Evolutionary conservation across 2,888 invertebrate species (phyloP).

Genomic region (Heterodera filipjevi): DNA sequence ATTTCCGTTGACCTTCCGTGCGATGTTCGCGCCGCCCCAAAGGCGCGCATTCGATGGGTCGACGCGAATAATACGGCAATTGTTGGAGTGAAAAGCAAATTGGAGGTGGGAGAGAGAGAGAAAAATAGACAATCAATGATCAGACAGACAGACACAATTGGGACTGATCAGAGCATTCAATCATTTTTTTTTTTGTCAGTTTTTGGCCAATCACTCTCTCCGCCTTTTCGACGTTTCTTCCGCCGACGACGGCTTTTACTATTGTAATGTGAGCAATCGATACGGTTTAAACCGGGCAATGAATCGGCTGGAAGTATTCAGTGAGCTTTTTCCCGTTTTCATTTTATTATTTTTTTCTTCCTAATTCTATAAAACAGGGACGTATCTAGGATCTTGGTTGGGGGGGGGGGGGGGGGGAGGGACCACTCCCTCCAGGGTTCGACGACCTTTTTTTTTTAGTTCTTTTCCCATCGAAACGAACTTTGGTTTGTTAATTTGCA

Average conservation of each 20-base stretch:
- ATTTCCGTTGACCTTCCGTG: slow-evolving; percentile 57
- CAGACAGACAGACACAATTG: too few relatives aligned
- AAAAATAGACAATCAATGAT: neutral
- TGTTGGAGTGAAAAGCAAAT: slow-evolving; percentile 44
- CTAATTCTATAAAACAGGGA: too few relatives aligned
- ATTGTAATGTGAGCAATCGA: slow-evolving; percentile 65
- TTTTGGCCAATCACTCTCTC: slow-evolving; percentile 61
- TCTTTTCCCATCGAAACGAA: too few relatives aligned
- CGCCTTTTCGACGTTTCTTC: slow-evolving; percentile 56
- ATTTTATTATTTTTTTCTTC: too few relatives aligned
- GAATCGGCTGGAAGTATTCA: slow-evolving; percentile 61
- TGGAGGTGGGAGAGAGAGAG: slow-evolving; percentile 39
- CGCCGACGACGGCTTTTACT: slow-evolving; percentile 63
- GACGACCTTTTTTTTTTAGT: too few relatives aligned
- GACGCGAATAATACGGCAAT: slow-evolving; percentile 47
- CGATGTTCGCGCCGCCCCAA: slow-evolving; percentile 64
- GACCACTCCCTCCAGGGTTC: too few relatives aligned
- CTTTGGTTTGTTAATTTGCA: too few relatives aligned
- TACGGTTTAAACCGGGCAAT: slow-evolving; percentile 63
- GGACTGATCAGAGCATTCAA: too few relatives aligned
- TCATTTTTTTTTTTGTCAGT: slow-evolving; percentile 41
- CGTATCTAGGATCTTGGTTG: too few relatives aligned
- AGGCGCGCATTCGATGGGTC: slow-evolving; percentile 61
- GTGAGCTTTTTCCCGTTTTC: too few relatives aligned
- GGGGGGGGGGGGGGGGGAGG: too few relatives aligned